Evolutionary conservation across 1,140 invertebrate species (phyloP).

Genomic region (Lepidurus apus): DNA sequence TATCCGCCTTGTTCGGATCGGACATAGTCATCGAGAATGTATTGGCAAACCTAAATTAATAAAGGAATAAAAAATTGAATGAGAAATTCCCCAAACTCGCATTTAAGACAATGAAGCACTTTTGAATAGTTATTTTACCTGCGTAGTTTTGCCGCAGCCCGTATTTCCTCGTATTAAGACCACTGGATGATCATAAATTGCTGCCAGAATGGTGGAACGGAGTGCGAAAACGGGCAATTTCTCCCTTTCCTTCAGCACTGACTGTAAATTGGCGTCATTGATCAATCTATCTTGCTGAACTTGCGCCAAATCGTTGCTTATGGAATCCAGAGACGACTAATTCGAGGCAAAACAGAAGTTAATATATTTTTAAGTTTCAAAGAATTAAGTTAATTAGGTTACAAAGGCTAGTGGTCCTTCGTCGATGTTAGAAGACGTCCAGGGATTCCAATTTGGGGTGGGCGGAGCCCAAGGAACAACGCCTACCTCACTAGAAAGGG

Average conservation of each 20-base stretch:
- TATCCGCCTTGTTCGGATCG: slow-evolving; percentile 72
- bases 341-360: slow-evolving; percentile 31
- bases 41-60: slow-evolving; percentile 75
- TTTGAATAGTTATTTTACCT: slow-evolving; percentile 44
- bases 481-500: slow-evolving; percentile 49
- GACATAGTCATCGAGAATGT: slow-evolving; percentile 91
- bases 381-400: slow-evolving; percentile 39
- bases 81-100: slow-evolving; percentile 40
- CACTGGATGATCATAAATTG: slow-evolving; percentile 79
- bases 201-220: slow-evolving; percentile 68
- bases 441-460: slow-evolving; percentile 91
- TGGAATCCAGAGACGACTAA: slow-evolving; percentile 64
- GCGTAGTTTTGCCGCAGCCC: slow-evolving; percentile 78
- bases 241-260: slow-evolving; percentile 62
- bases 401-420: slow-evolving; percentile 78
- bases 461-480: slow-evolving; percentile 95
- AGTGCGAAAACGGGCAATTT: slow-evolving; percentile 68
- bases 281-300: slow-evolving; percentile 58
- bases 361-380: slow-evolving; percentile 22
- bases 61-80: not conserved
- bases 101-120: not conserved
- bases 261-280: slow-evolving; percentile 54
- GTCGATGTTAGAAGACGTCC: slow-evolving; percentile 90
- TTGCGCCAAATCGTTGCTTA: slow-evolving; percentile 69
- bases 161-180: slow-evolving; percentile 87